phyloP scores from a whole-genome alignment of 2,888 invertebrate genomes.

The Drosophila suboccidentalis region DNA sequence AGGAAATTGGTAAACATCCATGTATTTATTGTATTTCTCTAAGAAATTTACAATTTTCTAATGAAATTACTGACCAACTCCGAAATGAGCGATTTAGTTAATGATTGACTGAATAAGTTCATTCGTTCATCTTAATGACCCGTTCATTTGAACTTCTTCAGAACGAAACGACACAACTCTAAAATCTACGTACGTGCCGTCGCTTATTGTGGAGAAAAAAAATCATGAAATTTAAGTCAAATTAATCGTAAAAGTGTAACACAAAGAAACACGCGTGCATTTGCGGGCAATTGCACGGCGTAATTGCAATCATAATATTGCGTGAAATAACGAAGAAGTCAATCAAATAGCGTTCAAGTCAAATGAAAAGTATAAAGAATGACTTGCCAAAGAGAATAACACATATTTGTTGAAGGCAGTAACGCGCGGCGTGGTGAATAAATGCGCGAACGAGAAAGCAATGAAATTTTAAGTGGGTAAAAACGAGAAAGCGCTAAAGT shows the following conservation, averaged over 20 bases:
- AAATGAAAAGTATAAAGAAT: slow-evolving; percentile 56
- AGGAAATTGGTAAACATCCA: too few species aligned
- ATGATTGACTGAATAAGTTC: too few species aligned
- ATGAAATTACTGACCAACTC: too few species aligned
- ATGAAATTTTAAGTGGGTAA: slow-evolving; percentile 61
- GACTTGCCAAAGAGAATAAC: slow-evolving; percentile 66
- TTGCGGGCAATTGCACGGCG: slow-evolving; percentile 53
- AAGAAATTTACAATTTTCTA: too few species aligned
- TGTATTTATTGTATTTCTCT: too few species aligned
- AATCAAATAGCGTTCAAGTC: slow-evolving; percentile 15
- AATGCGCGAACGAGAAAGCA: slow-evolving; percentile 64
- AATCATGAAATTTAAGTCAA: slow-evolving; percentile 31
- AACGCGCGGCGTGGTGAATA: slow-evolving; percentile 70
- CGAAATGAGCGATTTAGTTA: too few species aligned
- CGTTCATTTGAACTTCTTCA: too few species aligned
- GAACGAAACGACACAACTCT: too few species aligned
- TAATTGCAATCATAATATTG: slow-evolving; percentile 15
- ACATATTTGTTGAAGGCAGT: slow-evolving; percentile 55
- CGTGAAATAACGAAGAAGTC: slow-evolving; percentile 19
- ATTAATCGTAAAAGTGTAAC: slow-evolving; percentile 36
- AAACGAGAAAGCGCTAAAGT: slow-evolving; percentile 68
- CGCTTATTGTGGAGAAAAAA: slow-evolving; percentile 52
- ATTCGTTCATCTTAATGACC: too few species aligned
- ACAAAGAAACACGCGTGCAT: slow-evolving; percentile 39
- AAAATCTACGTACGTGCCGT: slow-evolving; percentile 39